phyloP scores from a whole-genome alignment of 2,113 vertebrate genomes.

The Odocoileus hemionus region DNA sequence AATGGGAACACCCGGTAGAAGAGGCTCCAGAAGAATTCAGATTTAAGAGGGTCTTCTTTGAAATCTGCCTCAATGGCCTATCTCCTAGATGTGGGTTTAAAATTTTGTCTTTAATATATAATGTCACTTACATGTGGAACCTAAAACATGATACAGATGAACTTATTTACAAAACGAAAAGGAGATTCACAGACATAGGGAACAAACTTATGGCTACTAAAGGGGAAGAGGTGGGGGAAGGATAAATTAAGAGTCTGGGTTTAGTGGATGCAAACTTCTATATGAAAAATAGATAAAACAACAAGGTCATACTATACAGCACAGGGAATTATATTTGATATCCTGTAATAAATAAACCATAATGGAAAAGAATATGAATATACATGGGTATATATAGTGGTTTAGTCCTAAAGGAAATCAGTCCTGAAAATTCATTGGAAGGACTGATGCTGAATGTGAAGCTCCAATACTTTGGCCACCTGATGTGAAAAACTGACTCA shows the following conservation, averaged over 20 bases:
- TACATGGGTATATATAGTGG: not conserved
- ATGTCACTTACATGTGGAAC: not conserved
- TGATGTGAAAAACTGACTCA: not conserved
- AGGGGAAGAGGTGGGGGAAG: not conserved
- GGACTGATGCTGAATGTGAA: not conserved
- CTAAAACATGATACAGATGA: not conserved
- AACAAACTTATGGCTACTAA: not conserved
- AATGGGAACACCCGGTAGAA: not conserved
- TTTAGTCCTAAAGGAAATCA: not conserved
- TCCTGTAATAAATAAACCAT: not conserved
- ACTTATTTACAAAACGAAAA: not conserved
- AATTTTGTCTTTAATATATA: not conserved
- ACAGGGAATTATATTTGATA: not conserved
- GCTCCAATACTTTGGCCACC: not conserved
- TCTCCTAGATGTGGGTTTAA: not conserved
- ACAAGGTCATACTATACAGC: not conserved
- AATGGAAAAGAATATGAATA: not conserved
- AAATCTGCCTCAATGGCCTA: not conserved
- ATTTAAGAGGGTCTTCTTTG: not conserved
- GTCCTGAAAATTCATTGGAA: not conserved
- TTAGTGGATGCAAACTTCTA: not conserved
- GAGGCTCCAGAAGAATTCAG: not conserved
- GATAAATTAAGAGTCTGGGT: not conserved
- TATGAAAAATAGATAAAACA: not conserved
- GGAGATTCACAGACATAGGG: not conserved